These are phyloP conservation scores for Microcebus ravelobensis DNA, from an alignment of 2,113 vertebrate species.

Conservation along the genomic window DNA sequence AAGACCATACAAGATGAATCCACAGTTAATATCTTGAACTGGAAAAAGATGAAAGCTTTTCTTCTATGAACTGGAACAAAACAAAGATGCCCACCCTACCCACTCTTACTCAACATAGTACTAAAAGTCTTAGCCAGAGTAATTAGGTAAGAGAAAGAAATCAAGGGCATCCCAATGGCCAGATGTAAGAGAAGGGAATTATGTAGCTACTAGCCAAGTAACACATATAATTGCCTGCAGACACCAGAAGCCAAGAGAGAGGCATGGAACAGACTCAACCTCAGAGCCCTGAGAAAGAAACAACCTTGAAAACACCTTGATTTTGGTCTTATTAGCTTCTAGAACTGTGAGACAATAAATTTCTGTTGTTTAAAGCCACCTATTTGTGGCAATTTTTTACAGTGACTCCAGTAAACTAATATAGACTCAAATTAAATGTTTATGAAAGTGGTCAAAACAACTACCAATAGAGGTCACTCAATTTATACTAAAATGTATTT, in stretches of 20 bases:
- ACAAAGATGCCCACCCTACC: background rate
- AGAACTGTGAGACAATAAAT: background rate
- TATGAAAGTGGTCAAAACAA: background rate
- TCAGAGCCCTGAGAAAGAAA: background rate
- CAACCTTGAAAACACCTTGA: background rate
- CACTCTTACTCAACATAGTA: background rate
- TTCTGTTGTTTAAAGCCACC: background rate
- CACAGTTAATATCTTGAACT: background rate
- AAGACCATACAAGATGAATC: background rate
- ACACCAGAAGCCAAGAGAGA: background rate
- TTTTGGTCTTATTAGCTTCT: background rate
- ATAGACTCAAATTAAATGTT: background rate
- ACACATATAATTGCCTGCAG: background rate
- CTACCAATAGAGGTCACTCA: background rate
- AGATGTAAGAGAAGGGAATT: background rate
- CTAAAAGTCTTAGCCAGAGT: background rate
- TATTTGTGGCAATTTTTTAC: background rate
- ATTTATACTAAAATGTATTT: conserved; percentile 13
- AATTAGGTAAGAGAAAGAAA: background rate
- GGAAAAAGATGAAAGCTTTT: background rate
- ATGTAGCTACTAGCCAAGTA: background rate
- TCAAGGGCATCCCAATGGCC: background rate
- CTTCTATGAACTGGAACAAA: background rate
- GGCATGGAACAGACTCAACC: background rate
- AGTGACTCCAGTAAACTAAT: background rate